Evolutionary conservation across 2,888 invertebrate genomes (phyloP).

Genomic region (Synergus laeviventris): DNA sequence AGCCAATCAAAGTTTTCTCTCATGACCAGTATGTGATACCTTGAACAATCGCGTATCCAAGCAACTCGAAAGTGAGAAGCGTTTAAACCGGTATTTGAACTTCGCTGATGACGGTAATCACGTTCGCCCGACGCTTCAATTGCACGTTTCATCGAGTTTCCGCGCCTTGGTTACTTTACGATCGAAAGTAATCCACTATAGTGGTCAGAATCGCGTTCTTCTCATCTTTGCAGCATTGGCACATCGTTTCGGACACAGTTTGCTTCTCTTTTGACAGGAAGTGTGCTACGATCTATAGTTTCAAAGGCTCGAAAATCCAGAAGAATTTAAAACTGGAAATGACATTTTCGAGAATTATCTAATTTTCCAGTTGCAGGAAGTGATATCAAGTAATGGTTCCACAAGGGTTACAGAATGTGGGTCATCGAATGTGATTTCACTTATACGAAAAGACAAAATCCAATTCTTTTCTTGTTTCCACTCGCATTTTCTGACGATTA

Average conservation of each 20-base stretch:
- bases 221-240: slow-evolving; percentile 52
- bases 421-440: too few species aligned
- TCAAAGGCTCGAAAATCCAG: too few species aligned
- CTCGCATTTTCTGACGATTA: too few species aligned
- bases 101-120: slow-evolving; percentile 73
- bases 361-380: too few species aligned
- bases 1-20: not conserved
- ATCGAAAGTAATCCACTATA: slow-evolving; percentile 65
- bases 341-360: too few species aligned
- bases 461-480: too few species aligned
- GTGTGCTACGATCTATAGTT: not conserved
- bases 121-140: slow-evolving; percentile 66
- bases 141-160: slow-evolving; percentile 72
- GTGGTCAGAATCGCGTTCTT: slow-evolving; percentile 61
- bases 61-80: slow-evolving; percentile 69
- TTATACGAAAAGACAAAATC: too few species aligned
- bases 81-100: slow-evolving; percentile 71
- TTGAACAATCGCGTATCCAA: slow-evolving; percentile 38
- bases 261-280: slow-evolving; percentile 6
- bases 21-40: slow-evolving; percentile 6
- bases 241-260: slow-evolving; percentile 7
- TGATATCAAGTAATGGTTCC: too few species aligned
- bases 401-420: too few species aligned
- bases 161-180: slow-evolving; percentile 69
- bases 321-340: too few species aligned